phyloP scores from a whole-genome alignment of 2,797 vertebrate genomes.

The Cyclura pinguis region DNA sequence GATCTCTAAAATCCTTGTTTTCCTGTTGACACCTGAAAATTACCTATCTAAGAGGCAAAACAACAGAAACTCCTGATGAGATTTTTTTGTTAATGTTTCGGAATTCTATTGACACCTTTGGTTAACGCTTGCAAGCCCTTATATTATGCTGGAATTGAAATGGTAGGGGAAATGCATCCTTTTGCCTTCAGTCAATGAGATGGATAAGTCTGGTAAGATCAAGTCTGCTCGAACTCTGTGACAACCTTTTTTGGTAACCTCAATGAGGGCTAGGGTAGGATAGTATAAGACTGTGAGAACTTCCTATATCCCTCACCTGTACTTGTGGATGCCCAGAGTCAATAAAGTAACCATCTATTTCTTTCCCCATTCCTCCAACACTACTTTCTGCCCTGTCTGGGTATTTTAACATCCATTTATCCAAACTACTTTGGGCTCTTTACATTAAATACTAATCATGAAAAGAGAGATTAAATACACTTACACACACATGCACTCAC shows the following conservation, averaged over 20 bases:
- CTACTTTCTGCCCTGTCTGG: too few relatives aligned
- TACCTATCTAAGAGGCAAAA: not conserved
- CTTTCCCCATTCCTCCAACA: too few relatives aligned
- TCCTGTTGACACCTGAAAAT: not conserved
- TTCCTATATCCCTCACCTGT: too few relatives aligned
- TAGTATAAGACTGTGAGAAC: too few relatives aligned
- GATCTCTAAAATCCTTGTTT: not conserved
- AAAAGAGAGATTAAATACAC: too few relatives aligned
- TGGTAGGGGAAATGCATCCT: not conserved
- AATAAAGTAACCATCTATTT: too few relatives aligned
- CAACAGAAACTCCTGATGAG: not conserved
- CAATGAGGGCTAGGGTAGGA: not conserved
- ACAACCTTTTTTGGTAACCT: not conserved
- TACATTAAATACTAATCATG: too few relatives aligned
- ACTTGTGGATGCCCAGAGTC: too few relatives aligned
- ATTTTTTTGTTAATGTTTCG: too few relatives aligned
- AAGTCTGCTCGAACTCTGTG: not conserved
- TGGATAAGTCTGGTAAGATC: not conserved
- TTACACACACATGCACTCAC: too few relatives aligned
- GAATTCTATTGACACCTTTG: not conserved
- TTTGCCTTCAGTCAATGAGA: not conserved
- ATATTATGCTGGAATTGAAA: not conserved
- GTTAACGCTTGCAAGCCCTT: not conserved
- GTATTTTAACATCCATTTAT: too few relatives aligned
- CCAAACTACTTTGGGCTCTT: too few relatives aligned